A percentile compares a stretch with the other conserved stretches of the same genome.
phyloP scores from a whole-genome alignment of 2,888 invertebrate genomes.

The Tetragnatha montana region DNA sequence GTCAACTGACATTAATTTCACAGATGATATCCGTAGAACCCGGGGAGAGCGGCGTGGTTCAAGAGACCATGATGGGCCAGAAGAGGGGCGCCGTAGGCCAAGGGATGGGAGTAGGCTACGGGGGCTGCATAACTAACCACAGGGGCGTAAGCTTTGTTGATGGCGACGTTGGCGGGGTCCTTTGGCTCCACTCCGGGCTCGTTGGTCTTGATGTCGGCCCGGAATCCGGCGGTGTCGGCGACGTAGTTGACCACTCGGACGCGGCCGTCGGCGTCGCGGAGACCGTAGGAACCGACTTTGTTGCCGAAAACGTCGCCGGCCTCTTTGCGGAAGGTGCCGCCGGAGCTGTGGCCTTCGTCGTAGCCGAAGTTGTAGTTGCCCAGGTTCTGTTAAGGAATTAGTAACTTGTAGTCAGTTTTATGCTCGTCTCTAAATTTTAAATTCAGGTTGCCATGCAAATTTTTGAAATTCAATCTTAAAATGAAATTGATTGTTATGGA shows the following conservation, averaged over 20 bases:
- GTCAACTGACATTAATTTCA: background rate
- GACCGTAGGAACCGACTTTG: slow-evolving; percentile 72
- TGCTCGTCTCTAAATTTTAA: too few species aligned
- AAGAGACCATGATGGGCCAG: slow-evolving; percentile 4
- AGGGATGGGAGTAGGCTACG: background rate
- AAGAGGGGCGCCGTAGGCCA: background rate
- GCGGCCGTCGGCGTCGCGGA: slow-evolving; percentile 72
- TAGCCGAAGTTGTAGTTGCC: slow-evolving; percentile 73
- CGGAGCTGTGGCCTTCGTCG: slow-evolving; percentile 72
- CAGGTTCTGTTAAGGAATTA: slow-evolving; percentile 33
- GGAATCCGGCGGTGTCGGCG: slow-evolving; percentile 71
- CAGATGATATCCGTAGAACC: slow-evolving; percentile 34
- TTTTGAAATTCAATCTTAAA: too few species aligned
- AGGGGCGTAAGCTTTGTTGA: slow-evolving; percentile 69
- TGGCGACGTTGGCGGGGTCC: slow-evolving; percentile 68
- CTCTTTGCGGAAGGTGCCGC: slow-evolving; percentile 72
- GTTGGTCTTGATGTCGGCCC: slow-evolving; percentile 72
- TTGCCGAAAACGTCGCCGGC: slow-evolving; percentile 68
- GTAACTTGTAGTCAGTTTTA: too few species aligned
- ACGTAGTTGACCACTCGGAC: slow-evolving; percentile 72
- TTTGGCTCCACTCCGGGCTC: slow-evolving; percentile 72
- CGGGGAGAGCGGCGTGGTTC: slow-evolving; percentile 4
- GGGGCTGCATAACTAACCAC: slow-evolving; percentile 5
- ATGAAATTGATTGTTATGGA: too few species aligned
- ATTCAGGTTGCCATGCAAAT: too few species aligned